Conservation (phyloP, 2,113 vertebrate species). For the Murina feae region DNA sequence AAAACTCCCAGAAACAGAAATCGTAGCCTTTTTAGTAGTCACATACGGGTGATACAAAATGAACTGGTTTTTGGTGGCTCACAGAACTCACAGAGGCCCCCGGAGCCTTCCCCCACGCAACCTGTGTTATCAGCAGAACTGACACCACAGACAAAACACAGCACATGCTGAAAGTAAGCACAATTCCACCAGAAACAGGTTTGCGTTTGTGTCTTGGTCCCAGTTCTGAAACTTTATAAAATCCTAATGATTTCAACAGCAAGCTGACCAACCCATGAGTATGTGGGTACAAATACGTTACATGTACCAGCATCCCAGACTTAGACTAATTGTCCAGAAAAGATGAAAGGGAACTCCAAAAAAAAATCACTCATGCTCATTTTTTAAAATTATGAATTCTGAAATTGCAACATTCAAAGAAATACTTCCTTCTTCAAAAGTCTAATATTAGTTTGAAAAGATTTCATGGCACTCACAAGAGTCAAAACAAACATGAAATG, state of each 20-base stretch:
- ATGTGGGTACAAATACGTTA: not conserved
- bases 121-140: not conserved
- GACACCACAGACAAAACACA: not conserved
- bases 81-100: not conserved
- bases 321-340: not conserved
- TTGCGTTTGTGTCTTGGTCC: not conserved
- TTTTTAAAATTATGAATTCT: not conserved
- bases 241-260: not conserved
- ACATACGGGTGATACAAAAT: not conserved
- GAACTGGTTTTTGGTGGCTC: not conserved
- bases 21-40: not conserved
- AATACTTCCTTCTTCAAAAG: not conserved
- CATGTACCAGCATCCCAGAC: not conserved
- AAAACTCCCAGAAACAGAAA: not conserved
- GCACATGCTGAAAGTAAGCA: not conserved
- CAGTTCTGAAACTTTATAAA: not conserved
- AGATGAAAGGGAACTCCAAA: not conserved
- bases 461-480: not conserved
- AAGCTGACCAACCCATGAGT: not conserved
- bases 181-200: not conserved
- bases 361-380: not conserved
- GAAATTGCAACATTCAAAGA: not conserved
- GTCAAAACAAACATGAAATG: not conserved
- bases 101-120: not conserved
- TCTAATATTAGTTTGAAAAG: no score